A percentile compares a stretch with the other conserved stretches of the same genome.
phyloP scores from a whole-genome alignment of 2,888 invertebrate species.

The Leucozona laternaria region DNA sequence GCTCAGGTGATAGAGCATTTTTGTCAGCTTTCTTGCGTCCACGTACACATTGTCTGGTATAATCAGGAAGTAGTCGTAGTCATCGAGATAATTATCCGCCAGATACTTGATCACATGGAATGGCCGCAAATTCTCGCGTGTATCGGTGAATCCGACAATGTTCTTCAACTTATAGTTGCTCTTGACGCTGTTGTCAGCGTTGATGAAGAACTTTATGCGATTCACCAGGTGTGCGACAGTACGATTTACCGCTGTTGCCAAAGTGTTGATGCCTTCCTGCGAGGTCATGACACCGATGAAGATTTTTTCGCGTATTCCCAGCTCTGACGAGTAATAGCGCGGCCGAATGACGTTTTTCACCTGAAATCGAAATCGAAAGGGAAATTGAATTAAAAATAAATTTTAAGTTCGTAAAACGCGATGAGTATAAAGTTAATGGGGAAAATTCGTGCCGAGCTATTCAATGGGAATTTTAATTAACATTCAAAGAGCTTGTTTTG shows the following conservation, averaged over 20 bases:
- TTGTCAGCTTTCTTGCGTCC: conserved; percentile 90
- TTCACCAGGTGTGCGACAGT: conserved; percentile 94
- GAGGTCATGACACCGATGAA: conserved; percentile 94
- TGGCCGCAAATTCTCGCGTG: conserved; percentile 89
- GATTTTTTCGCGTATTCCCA: conserved; percentile 95
- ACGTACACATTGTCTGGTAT: conserved; percentile 93
- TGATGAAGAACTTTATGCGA: conserved; percentile 92
- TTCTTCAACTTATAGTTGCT: conserved; percentile 86
- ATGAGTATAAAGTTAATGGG: neutral
- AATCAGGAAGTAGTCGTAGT: conserved; percentile 96
- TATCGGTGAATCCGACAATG: conserved; percentile 95
- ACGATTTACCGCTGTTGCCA: conserved; percentile 93
- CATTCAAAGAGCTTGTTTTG: too few relatives aligned
- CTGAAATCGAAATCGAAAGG: conserved; percentile 75
- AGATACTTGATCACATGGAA: conserved; percentile 96
- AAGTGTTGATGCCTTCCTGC: conserved; percentile 88
- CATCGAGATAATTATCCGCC: conserved; percentile 93
- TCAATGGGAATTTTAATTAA: neutral
- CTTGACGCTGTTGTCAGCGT: conserved; percentile 85
- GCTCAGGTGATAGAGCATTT: conserved; percentile 90
- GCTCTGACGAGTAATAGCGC: conserved; percentile 96
- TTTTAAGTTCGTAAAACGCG: too few relatives aligned
- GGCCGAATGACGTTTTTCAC: conserved; percentile 90
- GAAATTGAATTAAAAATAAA: conserved; percentile 45
- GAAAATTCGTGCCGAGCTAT: conserved; percentile 33